Evolutionary conservation across 2,888 invertebrate genomes (phyloP).

Genomic region (Drosophila heteroneura): DNA sequence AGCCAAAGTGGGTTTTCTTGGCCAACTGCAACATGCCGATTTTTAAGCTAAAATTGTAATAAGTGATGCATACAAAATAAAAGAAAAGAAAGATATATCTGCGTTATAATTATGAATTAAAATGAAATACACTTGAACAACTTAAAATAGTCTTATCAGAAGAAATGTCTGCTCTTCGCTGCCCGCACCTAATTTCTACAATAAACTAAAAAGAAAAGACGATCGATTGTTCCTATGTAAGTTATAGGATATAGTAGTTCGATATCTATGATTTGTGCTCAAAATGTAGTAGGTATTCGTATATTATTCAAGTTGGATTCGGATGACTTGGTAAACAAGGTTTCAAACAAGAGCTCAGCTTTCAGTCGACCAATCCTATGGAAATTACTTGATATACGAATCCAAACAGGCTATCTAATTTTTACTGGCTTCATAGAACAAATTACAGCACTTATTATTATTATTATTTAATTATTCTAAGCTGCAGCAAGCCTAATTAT

Average conservation of each 20-base stretch:
- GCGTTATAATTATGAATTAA: neutral
- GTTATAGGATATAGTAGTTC: neutral
- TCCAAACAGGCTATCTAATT: neutral
- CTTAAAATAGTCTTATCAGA: neutral
- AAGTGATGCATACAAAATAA: neutral
- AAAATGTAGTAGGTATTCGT: fast-evolving
- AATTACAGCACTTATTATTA: neutral
- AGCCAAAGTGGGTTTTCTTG: neutral
- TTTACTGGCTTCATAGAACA: neutral
- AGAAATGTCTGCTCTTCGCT: neutral
- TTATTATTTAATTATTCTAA: neutral
- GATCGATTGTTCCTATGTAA: neutral
- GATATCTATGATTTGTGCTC: neutral
- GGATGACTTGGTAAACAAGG: neutral
- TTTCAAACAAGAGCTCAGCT: neutral
- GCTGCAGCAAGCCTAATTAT: too few species aligned
- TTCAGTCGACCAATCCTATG: neutral
- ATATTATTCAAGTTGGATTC: neutral
- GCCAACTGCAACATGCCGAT: neutral
- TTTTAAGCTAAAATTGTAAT: neutral
- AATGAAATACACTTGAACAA: neutral
- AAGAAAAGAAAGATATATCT: neutral
- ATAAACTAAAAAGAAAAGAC: neutral
- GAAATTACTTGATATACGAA: neutral
- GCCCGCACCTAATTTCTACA: neutral